phyloP scores from a whole-genome alignment of 2,888 invertebrate species.

The Pseudolycoriella hygida region DNA sequence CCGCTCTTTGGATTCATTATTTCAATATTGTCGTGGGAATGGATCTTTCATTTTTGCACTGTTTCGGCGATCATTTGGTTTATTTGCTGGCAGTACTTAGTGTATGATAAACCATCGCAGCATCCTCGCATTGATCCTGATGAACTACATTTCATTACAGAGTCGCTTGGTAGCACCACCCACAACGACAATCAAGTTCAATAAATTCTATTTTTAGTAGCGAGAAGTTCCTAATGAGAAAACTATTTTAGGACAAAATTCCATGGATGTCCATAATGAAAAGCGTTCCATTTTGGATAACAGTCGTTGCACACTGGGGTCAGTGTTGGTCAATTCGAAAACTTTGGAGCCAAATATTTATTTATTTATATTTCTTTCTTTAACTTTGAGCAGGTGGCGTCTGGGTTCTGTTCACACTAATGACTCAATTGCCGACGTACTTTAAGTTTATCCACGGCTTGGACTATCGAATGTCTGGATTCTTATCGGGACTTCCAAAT shows the following conservation, averaged over 20 bases:
- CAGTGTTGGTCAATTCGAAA: constrained; percentile 37
- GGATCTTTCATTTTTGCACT: constrained; percentile 35
- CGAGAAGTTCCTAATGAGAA: background rate
- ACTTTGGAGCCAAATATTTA: too few species aligned
- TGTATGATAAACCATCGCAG: constrained; percentile 42
- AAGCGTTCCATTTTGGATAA: constrained; percentile 44
- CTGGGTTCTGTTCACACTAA: constrained; percentile 12
- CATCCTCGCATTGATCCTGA: constrained; percentile 43
- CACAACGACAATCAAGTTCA: background rate
- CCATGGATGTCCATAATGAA: constrained; percentile 44
- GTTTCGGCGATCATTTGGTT: constrained; percentile 46
- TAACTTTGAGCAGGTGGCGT: background rate
- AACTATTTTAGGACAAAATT: constrained; percentile 25
- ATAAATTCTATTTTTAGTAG: background rate
- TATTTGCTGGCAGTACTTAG: constrained; percentile 39
- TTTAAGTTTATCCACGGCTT: constrained; percentile 50
- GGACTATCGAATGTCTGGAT: constrained; percentile 42
- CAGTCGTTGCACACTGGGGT: constrained; percentile 20
- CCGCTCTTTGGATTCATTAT: background rate
- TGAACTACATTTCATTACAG: constrained; percentile 40
- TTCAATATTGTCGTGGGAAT: background rate
- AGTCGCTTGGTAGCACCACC: constrained; percentile 32
- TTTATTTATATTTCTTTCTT: too few species aligned
- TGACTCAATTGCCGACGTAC: constrained; percentile 53
- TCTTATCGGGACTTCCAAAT: constrained; percentile 46